Conservation (phyloP, 2,113 vertebrate genomes). For the Cercocebus atys region DNA sequence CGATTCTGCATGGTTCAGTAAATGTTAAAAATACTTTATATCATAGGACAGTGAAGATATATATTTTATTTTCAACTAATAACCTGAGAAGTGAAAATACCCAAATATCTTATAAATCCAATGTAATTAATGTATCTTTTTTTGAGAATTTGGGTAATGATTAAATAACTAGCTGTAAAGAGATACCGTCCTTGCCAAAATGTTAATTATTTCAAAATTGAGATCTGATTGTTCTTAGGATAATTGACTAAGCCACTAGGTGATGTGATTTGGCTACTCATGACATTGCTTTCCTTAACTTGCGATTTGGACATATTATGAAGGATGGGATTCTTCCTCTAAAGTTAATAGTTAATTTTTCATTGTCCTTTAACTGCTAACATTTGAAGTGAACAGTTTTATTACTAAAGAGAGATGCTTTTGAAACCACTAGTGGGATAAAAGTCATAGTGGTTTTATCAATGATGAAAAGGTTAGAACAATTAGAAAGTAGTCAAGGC, state of each 20-base stretch:
- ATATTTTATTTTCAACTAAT: constrained; percentile 35
- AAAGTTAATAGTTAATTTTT: constrained; percentile 61
- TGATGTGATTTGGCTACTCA: constrained; percentile 61
- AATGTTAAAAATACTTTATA: neutral
- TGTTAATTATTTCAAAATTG: constrained; percentile 73
- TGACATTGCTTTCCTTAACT: constrained; percentile 69
- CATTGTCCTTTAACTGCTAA: constrained; percentile 55
- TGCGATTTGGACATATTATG: constrained; percentile 40
- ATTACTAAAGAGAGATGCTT: neutral
- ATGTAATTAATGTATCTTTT: constrained; percentile 20
- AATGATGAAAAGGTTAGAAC: constrained; percentile 68
- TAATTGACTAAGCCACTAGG: constrained; percentile 69
- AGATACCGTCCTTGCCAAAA: constrained; percentile 25
- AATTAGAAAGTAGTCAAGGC: constrained; percentile 61
- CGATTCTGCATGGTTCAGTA: neutral
- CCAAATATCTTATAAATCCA: neutral
- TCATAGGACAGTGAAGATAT: neutral
- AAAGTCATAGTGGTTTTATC: constrained; percentile 37
- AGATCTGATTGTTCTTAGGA: constrained; percentile 59
- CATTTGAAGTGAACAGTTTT: constrained; percentile 53
- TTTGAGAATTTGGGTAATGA: constrained; percentile 13
- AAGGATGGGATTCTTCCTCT: constrained; percentile 49
- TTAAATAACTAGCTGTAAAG: constrained; percentile 45
- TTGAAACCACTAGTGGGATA: neutral
- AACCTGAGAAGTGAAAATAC: constrained; percentile 7